phyloP scores from a whole-genome alignment of 2,888 invertebrate genomes.

The Escarpia spicata region DNA sequence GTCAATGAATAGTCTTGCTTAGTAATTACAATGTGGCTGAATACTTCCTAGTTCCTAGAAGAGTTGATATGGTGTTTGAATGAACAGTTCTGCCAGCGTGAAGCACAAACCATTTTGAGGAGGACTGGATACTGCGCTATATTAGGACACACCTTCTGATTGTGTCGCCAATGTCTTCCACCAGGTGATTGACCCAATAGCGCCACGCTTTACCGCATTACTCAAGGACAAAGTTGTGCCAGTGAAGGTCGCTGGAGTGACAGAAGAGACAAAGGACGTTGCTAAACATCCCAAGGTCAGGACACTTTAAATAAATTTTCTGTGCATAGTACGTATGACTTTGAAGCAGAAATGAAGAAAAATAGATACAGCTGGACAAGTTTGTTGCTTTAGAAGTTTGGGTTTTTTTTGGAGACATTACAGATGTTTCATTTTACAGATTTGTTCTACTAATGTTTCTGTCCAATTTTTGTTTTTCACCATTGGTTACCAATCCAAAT shows the following conservation, averaged over 20 bases:
- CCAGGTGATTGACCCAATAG: constrained; percentile 93
- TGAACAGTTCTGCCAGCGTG: too few relatives aligned
- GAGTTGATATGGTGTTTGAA: too few relatives aligned
- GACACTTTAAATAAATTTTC: not conserved
- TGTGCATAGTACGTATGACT: not conserved
- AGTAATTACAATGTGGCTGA: too few relatives aligned
- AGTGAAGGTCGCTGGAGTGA: constrained; percentile 75
- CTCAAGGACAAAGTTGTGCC: constrained; percentile 70
- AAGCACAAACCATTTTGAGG: too few relatives aligned
- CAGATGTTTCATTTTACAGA: not conserved
- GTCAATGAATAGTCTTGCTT: too few relatives aligned
- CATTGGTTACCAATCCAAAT: too few relatives aligned
- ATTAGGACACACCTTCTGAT: not conserved
- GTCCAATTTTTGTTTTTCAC: too few relatives aligned
- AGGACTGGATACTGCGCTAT: too few relatives aligned
- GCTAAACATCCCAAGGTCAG: constrained; percentile 85
- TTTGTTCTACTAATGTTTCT: not conserved
- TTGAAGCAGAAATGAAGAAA: not conserved
- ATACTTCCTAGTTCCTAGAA: too few relatives aligned
- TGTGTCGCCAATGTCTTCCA: constrained; percentile 38
- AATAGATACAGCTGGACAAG: not conserved
- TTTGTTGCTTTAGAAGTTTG: not conserved
- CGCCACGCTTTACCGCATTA: constrained; percentile 90
- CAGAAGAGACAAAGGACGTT: constrained; percentile 74
- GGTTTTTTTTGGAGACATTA: not conserved